These are phyloP conservation scores for Parus major DNA, from an alignment of 2,113 vertebrate genomes.

Conservation along the genomic window DNA sequence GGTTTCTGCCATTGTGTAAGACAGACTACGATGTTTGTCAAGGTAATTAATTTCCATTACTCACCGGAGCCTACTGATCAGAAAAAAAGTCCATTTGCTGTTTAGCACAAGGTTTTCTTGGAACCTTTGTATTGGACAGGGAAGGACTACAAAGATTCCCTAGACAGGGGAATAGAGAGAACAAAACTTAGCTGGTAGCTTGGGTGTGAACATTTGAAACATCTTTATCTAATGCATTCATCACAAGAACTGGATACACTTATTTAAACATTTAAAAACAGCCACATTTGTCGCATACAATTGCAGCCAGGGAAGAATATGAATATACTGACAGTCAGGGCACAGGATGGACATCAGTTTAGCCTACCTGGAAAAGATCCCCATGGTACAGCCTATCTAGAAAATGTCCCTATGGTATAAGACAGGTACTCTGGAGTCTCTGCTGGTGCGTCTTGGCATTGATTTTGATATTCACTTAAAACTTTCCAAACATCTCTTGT, in stretches of 20 bases:
- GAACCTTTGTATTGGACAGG: background rate
- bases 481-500: background rate
- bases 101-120: background rate
- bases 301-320: background rate
- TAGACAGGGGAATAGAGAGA: background rate
- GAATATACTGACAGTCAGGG: background rate
- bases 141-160: background rate
- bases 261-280: background rate
- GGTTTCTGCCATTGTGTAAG: background rate
- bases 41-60: background rate
- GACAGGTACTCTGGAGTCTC: rapidly evolving
- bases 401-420: rapidly evolving
- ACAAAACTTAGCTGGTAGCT: background rate
- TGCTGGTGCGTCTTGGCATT: rapidly evolving
- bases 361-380: background rate
- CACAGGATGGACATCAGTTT: background rate
- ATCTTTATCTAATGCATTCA: background rate
- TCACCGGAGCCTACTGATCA: background rate
- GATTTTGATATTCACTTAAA: background rate
- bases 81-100: background rate
- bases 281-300: background rate
- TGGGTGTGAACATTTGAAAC: background rate
- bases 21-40: background rate
- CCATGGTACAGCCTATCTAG: rapidly evolving
- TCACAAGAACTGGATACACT: background rate